Base-by-base conservation (phyloP, 2,888 invertebrate genomes). In the Diogma glabrata region DNA sequence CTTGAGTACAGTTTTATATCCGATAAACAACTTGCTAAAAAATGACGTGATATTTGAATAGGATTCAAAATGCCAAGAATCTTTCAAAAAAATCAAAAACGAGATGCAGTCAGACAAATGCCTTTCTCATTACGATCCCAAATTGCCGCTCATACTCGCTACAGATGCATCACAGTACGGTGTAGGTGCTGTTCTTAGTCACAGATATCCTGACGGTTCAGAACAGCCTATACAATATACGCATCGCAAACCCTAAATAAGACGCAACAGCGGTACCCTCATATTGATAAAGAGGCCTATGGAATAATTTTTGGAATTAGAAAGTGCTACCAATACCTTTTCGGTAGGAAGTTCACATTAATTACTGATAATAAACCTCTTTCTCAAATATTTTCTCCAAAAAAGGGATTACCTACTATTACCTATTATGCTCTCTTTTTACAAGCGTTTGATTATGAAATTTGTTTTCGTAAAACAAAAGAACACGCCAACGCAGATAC, bases 121-220 rank as follows among this genome's bases (percentile, higher is more conserved):
- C 20, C 50, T 63, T 8, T 53, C 50, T 5, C 62, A 60, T 53
- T 64, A 58, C 47, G 54, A 64, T 49, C 57, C 61, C 4, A 56
- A 58, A 14, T 50, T 59, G 30, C 58, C 59, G 1, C 14, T 64
- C 5, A 14, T 59, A 26, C 38, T 64, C 19, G 59, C 60, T 3
- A 56, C 55, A 3, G 61, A 64, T 55, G 62, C 63, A 12, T 56
- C 55, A 16, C 57, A 57, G 5, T 56, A 53, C 20, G 61, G 58
- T 1, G 58, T 62, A 9, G 60, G 61, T 1, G 61, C 67, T 3
- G 65, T 67, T 4, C 49, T 67, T 10, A 60, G 60, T 3, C 65
- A 67, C 51, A 54, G 56, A 19, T 61, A 56, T 43, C 52, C 52
- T 16, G 62, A 67, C 57, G 63, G 64, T 14, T 52, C 56, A n/a